Conservation (phyloP, 2,113 vertebrate species). For the Illadopsis cleaveri region DNA sequence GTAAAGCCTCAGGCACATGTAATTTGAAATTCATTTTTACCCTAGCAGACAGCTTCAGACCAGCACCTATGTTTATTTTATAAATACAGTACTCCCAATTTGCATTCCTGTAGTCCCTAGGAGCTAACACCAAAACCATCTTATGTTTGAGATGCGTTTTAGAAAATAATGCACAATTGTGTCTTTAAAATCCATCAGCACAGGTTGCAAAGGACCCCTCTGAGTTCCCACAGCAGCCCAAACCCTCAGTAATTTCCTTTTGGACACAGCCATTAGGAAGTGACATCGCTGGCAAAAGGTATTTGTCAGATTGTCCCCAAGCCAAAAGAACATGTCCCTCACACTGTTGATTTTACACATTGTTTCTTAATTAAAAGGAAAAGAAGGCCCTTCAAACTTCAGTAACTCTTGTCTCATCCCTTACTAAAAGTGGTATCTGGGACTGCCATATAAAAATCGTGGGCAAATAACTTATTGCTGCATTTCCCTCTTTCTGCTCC, state of each 20-base stretch:
- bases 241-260: neutral
- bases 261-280: neutral
- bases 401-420: neutral
- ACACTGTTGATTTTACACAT: neutral
- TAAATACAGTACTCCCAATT: constrained; percentile 42
- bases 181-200: constrained; percentile 34
- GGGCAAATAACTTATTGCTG: neutral
- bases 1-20: constrained; percentile 57
- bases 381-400: neutral
- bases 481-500: neutral
- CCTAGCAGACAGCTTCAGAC: constrained; percentile 44
- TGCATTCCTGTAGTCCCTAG: constrained; percentile 40
- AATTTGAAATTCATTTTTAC: constrained; percentile 71
- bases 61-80: constrained; percentile 64
- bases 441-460: neutral
- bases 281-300: neutral
- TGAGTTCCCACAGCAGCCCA: neutral
- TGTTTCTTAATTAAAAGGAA: neutral
- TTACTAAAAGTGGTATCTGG: neutral
- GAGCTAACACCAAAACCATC: constrained; percentile 27
- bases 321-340: neutral
- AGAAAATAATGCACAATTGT: constrained; percentile 35
- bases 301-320: neutral
- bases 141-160: constrained; percentile 11
- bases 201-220: neutral